phyloP scores from a whole-genome alignment of 2,113 vertebrate genomes.

The Grallaria varia region DNA sequence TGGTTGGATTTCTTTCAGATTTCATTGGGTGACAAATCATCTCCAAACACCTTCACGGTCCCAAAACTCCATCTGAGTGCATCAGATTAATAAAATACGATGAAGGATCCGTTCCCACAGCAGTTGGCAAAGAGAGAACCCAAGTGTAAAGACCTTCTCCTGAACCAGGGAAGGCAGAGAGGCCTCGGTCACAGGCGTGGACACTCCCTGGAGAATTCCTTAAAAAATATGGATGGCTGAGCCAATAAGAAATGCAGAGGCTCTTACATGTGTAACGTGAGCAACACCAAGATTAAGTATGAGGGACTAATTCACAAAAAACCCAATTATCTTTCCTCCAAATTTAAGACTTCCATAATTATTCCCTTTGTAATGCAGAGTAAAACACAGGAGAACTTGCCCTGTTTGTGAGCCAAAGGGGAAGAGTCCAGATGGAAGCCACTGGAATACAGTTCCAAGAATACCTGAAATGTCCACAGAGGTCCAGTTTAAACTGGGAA shows the following conservation, averaged over 20 bases:
- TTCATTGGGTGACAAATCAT: neutral
- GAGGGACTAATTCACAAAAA: too few relatives aligned
- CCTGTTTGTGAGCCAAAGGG: neutral
- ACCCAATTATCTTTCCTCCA: neutral
- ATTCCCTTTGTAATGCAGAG: neutral
- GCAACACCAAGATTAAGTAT: neutral
- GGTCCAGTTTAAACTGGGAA: neutral
- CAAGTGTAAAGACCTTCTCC: neutral
- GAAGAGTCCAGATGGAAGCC: neutral
- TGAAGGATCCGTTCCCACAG: neutral
- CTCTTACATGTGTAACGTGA: neutral
- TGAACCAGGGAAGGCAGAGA: neutral
- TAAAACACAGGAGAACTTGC: neutral
- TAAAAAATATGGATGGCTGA: neutral
- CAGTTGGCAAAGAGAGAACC: neutral
- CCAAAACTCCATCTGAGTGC: neutral
- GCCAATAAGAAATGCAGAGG: neutral
- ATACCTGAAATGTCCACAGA: neutral
- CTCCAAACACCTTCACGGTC: neutral
- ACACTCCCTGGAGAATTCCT: neutral
- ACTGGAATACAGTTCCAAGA: neutral
- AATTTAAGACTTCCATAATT: neutral
- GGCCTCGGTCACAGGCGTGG: neutral
- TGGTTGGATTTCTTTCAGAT: neutral
- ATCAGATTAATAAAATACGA: neutral